Evolutionary conservation across 2,888 invertebrate species (phyloP), one percentile per base, ranked within the genome.

Genomic region (Actias luna): DNA sequence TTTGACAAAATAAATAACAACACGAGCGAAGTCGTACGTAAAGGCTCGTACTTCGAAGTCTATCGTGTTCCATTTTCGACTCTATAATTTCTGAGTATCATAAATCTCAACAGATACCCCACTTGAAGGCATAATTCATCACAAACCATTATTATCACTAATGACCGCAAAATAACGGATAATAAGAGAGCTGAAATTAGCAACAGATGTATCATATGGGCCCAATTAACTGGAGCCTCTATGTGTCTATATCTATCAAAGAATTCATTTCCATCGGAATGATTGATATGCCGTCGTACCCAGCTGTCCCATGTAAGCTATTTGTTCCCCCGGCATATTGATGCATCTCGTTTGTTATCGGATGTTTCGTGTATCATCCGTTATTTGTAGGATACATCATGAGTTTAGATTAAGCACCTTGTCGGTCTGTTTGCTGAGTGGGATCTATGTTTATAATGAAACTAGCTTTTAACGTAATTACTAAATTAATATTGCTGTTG

Each of bases 291-390:
- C 1, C 7, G 27, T 55, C 55, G 29, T 55, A n/a, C 16, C n/a
- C 55, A 55, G 55, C 29, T 29, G 55, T 55, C 18, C 29, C 18
- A 18, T 55, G 29, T 29, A 16, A 29, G 29, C 29, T 29, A n/a
- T n/a, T n/a, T n/a, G n/a, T 55, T 25, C 29, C 29, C 12, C 29
- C 55, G 29, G 16, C 29, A 29, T 55, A 55, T 55, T 55, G 55
- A 55, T 55, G 55, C 55, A 55, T 55, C 55, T 29, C 55, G 55
- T 55, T 55, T 29, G n/a, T 55, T 55, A n/a, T 29, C 55, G 55
- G 5, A 29, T 29, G 29, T 55, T 29, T 18, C 29, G 29, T 55
- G 29, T 29, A 5, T 29, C 46, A 22, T 25, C 46, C 14, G 10
- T 50, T 12, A 50, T 8, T 12, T 22, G 12, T 25, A 22, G 12